phyloP scores from a whole-genome alignment of 1,140 invertebrate species.

The Tetragonula clypearis region DNA sequence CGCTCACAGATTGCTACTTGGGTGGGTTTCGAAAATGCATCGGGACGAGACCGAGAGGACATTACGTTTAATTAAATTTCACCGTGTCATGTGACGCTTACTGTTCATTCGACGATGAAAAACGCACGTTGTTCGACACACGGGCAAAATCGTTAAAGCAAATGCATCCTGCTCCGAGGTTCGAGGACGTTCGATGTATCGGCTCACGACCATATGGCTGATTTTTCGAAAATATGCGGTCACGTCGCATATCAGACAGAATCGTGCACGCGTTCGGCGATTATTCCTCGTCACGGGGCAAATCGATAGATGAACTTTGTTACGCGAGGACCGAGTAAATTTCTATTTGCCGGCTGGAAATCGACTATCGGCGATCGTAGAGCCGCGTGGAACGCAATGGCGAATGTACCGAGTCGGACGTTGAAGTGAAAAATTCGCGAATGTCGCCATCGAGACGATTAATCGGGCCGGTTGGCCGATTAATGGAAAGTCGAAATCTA shows the following conservation, averaged over 20 bases:
- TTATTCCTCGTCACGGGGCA: not conserved
- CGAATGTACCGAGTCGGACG: not conserved
- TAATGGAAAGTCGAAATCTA: conserved; percentile 47
- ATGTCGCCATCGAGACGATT: conserved; percentile 18
- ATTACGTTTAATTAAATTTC: conserved; percentile 45
- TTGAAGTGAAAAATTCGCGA: not conserved
- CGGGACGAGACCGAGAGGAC: conserved; percentile 12
- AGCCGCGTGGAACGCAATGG: not conserved
- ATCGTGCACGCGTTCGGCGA: not conserved
- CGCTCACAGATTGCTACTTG: conserved; percentile 60
- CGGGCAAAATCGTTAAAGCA: not conserved
- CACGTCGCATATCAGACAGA: not conserved
- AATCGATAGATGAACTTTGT: conserved; percentile 23
- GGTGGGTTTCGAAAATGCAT: conserved; percentile 67
- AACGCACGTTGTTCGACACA: not conserved
- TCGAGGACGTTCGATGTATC: not conserved
- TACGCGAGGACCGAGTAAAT: not conserved
- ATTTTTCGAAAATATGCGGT: not conserved
- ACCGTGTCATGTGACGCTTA: conserved; percentile 31
- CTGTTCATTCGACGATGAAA: conserved; percentile 7
- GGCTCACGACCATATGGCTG: not conserved
- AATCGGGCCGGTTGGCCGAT: conserved; percentile 26
- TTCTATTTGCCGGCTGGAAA: not conserved
- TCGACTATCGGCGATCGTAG: not conserved
- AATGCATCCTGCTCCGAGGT: not conserved